These are phyloP conservation scores for Pedetes capensis DNA, from an alignment of 2,113 vertebrate species.

Conservation along the genomic window DNA sequence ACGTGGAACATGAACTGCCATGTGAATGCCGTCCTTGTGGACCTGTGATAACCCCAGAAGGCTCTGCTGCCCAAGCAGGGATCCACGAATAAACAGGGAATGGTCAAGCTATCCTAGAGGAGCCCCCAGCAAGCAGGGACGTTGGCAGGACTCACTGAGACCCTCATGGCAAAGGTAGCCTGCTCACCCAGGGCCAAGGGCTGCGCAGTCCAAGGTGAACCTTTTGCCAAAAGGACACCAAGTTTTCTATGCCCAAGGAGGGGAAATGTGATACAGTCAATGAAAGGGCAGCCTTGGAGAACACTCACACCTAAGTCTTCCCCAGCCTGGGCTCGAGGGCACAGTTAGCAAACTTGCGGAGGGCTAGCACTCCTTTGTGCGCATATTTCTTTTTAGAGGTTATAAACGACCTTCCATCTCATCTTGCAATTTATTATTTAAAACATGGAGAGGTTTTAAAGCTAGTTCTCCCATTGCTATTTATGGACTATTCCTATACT, in stretches of 20 bases:
- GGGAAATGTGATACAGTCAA: not conserved
- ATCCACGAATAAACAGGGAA: not conserved
- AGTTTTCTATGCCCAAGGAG: not conserved
- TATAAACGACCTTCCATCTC: not conserved
- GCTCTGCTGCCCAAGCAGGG: not conserved
- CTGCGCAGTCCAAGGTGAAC: not conserved
- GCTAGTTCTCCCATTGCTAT: not conserved
- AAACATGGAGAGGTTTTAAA: not conserved
- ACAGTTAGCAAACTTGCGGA: too few relatives aligned
- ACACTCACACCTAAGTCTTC: not conserved
- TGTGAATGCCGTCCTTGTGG: not conserved
- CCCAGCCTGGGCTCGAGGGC: not conserved
- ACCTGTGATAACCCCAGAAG: not conserved
- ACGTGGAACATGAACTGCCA: not conserved
- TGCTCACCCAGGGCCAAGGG: not conserved
- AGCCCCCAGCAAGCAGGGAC: not conserved
- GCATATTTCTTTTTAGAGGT: not conserved
- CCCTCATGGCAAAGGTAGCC: not conserved
- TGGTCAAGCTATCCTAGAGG: not conserved
- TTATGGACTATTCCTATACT: not conserved
- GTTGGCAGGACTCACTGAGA: not conserved
- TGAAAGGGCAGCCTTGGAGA: fast-evolving
- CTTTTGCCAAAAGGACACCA: not conserved
- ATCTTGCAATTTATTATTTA: not conserved
- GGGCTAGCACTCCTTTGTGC: not conserved